Evolutionary conservation across 2,888 invertebrate genomes (phyloP).

Genomic region (Coremacera marginata): DNA sequence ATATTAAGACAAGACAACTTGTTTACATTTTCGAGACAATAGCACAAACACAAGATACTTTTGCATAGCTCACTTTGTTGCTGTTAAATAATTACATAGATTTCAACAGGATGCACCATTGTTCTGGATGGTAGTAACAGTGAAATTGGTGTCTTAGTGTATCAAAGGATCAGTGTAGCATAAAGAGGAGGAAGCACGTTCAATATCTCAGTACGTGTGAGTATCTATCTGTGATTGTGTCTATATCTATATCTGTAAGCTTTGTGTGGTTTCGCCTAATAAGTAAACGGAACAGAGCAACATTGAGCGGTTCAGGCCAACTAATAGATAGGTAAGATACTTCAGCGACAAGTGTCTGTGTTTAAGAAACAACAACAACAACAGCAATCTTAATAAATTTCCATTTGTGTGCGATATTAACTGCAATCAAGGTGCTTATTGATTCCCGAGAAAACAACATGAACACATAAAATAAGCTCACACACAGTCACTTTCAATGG

Average conservation of each 20-base stretch:
- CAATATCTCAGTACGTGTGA: not conserved
- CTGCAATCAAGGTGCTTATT: conserved; percentile 22
- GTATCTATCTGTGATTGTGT: not conserved
- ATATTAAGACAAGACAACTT: no score
- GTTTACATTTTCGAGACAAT: no score
- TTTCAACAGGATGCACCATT: not conserved
- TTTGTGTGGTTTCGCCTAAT: not conserved
- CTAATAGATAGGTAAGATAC: not conserved
- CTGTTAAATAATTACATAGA: not conserved
- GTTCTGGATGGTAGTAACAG: not conserved
- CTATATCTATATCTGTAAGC: not conserved
- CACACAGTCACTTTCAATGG: not conserved
- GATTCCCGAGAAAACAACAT: not conserved
- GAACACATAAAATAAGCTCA: not conserved
- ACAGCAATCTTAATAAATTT: conserved; percentile 25
- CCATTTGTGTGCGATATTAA: conserved; percentile 24
- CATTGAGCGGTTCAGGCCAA: not conserved
- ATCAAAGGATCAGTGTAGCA: not conserved
- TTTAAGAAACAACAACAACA: conserved; percentile 11
- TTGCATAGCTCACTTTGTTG: not conserved
- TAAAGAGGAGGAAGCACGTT: not conserved
- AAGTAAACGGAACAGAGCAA: not conserved
- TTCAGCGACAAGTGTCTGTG: conserved; percentile 18
- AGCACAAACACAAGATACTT: no score
- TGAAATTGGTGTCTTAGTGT: not conserved